phyloP scores from a whole-genome alignment of 2,113 vertebrate genomes.

The Aix galericulata region DNA sequence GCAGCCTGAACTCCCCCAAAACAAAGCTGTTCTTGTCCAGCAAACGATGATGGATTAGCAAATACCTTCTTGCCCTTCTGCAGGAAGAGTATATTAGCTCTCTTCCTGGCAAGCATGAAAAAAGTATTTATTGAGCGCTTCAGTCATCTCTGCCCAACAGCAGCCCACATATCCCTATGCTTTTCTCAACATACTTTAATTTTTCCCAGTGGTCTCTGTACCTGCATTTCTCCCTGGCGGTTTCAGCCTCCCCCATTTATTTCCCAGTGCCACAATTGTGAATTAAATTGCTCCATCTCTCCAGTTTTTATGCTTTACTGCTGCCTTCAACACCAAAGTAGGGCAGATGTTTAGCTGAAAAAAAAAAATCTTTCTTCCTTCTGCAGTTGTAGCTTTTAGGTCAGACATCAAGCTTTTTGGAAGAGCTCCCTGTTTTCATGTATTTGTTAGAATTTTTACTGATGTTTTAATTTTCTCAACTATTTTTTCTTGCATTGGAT shows the following conservation, averaged over 20 bases:
- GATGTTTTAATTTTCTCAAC: neutral
- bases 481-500: neutral
- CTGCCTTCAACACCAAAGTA: neutral
- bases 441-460: neutral
- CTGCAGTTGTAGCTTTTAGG: neutral
- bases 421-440: neutral
- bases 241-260: neutral
- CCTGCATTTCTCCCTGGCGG: neutral
- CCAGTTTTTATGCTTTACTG: neutral
- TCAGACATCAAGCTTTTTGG: neutral
- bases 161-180: fast-evolving
- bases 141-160: neutral
- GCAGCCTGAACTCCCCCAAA: neutral
- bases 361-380: neutral
- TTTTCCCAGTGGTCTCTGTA: neutral
- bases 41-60: neutral
- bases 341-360: neutral
- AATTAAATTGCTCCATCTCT: neutral
- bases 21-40: neutral
- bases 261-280: neutral
- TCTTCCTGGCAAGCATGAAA: neutral
- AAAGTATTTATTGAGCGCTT: neutral
- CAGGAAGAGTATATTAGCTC: neutral
- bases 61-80: neutral
- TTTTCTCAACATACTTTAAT: neutral